phyloP scores from a whole-genome alignment of 2,888 invertebrate genomes.

The Nowickia ferox region DNA sequence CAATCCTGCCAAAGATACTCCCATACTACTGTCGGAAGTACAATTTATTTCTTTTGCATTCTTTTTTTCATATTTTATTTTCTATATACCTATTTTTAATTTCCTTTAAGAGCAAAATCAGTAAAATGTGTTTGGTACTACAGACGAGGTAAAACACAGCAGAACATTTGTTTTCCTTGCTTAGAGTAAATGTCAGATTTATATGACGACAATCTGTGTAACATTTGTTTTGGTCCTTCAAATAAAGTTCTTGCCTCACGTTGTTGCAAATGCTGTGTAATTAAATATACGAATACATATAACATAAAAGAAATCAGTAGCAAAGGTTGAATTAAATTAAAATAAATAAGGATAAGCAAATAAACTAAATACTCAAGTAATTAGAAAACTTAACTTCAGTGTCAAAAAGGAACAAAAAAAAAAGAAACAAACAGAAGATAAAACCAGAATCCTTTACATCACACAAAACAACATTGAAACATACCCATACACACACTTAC shows the following conservation, averaged over 20 bases:
- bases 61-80: no score
- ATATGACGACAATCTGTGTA: neutral
- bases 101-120: no score
- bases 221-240: neutral
- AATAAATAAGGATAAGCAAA: conserved; percentile 10
- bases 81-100: no score
- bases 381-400: conserved; percentile 49
- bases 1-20: no score
- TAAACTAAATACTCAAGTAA: conserved; percentile 45
- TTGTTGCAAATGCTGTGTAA: neutral
- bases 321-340: neutral
- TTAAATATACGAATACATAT: neutral
- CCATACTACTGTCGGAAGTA: no score
- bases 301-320: neutral
- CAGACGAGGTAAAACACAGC: no score
- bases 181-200: no score
- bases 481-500: neutral
- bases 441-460: neutral
- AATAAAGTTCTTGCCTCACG: neutral
- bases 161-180: no score
- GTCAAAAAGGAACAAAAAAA: conserved; percentile 1
- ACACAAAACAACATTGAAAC: no score
- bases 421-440: neutral
- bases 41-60: no score
- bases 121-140: no score